Evolutionary conservation across 2,113 vertebrate species (phyloP).

Genomic region (Acrocephalus arundinaceus): DNA sequence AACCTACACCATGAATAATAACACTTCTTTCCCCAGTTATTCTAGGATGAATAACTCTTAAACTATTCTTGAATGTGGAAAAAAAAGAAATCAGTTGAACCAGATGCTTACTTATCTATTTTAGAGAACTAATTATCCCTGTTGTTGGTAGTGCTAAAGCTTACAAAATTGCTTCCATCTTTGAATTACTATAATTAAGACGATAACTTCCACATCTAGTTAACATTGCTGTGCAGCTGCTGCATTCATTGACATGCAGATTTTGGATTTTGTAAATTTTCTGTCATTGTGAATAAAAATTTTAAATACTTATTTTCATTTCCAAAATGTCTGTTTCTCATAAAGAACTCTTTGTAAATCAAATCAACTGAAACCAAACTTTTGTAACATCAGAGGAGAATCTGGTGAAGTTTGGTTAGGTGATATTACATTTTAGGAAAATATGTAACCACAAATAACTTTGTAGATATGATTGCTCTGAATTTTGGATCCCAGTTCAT

Average conservation of each 20-base stretch:
- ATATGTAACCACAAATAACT: background rate
- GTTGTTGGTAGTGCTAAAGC: conserved; percentile 67
- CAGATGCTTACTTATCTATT: conserved; percentile 73
- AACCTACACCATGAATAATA: conserved; percentile 1
- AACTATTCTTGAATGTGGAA: conserved; percentile 37
- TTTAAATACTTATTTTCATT: conserved; percentile 73
- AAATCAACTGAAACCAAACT: conserved; percentile 56
- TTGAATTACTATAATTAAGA: conserved; percentile 81
- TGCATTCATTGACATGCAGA: conserved; percentile 73
- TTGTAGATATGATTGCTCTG: background rate
- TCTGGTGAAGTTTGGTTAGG: background rate
- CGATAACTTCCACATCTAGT: conserved; percentile 73
- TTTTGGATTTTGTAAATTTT: conserved; percentile 68
- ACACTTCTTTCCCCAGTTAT: background rate
- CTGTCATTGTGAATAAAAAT: conserved; percentile 63
- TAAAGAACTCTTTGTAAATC: conserved; percentile 58
- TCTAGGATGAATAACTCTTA: conserved; percentile 52
- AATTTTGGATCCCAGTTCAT: background rate
- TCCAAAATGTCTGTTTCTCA: conserved; percentile 61
- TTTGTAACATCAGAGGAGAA: background rate
- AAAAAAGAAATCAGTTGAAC: conserved; percentile 41
- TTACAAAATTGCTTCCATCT: conserved; percentile 70
- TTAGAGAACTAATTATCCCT: conserved; percentile 73
- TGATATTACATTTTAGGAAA: background rate
- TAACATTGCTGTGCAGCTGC: conserved; percentile 73